Evolutionary conservation across 1,140 invertebrate species (phyloP).

Genomic region (Microvelia longipes): DNA sequence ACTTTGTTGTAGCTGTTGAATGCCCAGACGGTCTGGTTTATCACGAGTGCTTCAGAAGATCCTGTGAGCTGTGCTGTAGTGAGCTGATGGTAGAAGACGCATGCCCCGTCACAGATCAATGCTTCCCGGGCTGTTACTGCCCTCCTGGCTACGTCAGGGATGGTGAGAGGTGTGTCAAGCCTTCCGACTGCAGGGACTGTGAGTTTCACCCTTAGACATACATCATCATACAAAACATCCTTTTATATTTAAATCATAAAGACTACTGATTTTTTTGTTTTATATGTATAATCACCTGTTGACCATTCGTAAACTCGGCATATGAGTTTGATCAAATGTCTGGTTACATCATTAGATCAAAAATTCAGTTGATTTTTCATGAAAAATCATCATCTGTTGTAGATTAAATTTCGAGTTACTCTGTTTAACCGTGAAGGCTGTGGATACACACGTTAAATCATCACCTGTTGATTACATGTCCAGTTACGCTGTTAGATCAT

Average conservation of each 20-base stretch:
- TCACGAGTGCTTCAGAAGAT: slow-evolving; percentile 55
- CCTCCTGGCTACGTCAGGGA: slow-evolving; percentile 56
- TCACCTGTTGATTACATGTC: too few relatives aligned
- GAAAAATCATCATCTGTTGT: too few relatives aligned
- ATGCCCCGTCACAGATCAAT: slow-evolving; percentile 45
- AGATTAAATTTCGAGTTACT: too few relatives aligned
- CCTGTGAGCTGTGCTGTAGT: slow-evolving; percentile 56
- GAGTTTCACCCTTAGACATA: slow-evolving; percentile 24
- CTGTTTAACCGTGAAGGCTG: too few relatives aligned
- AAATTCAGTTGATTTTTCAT: too few relatives aligned
- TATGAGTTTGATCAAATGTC: too few relatives aligned
- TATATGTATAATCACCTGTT: neutral
- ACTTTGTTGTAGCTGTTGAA: slow-evolving; percentile 41
- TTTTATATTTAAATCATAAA: neutral
- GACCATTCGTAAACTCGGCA: too few relatives aligned
- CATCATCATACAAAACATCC: neutral
- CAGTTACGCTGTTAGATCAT: too few relatives aligned
- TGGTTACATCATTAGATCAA: too few relatives aligned
- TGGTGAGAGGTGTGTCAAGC: slow-evolving; percentile 48
- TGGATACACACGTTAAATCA: too few relatives aligned
- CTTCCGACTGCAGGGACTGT: slow-evolving; percentile 59
- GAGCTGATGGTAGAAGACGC: slow-evolving; percentile 38
- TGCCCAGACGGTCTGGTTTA: slow-evolving; percentile 57
- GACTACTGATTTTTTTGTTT: neutral
- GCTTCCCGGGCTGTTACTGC: slow-evolving; percentile 70